Evolutionary conservation across 2,113 vertebrate genomes (phyloP), one percentile per base, ranked within the genome.

Genomic region (Syngnathus typhle): DNA sequence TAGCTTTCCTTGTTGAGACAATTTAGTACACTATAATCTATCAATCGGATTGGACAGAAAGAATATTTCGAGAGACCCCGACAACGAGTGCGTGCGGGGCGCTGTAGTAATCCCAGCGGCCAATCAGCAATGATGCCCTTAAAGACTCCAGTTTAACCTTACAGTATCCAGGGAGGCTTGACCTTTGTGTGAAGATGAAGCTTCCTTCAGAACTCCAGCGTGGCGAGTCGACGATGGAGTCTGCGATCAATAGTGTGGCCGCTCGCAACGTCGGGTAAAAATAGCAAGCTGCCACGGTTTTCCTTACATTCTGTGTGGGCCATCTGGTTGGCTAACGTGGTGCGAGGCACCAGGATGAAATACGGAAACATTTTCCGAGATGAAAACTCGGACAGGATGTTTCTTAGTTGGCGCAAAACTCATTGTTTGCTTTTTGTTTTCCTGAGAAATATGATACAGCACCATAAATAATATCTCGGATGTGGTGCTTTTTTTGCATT

Each of bases 111-210:
- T 56, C 54, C 54, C 21, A 16, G 21, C 23, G 19, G 8, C 71
- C 47, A 27, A 55, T 55, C 38, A 16, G 12, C 47, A 44, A 65
- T 72, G 69, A 72, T 52, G 7, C 11, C 5, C 15, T 32, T 67
- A 47, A 73, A 71, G 27, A 49, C 37, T 21, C 39, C 37, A 49
- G 23, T 66, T 84, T 71, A 70, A 56, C 60, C 58, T 60, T 64
- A 54, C 60, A 68, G 74, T 64, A 49, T 67, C 52, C 27, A 61
- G 11, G 12, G 21, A 51, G 44, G 1, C 39, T 49, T 61, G 47
- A 51, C 41, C 62, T 67, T 55, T 27, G 11, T 10, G 54, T 7
- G n/a, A 27, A 5, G 54, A 56, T 32, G 54, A 55, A 55, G 54
- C 54, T 23, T 55, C 23, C 27, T 27, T 18, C 54, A 55, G 10